Conservation (phyloP, 37 sponge, comb jelly and placozoan genomes). For the Aphrocallistes beatrix region DNA sequence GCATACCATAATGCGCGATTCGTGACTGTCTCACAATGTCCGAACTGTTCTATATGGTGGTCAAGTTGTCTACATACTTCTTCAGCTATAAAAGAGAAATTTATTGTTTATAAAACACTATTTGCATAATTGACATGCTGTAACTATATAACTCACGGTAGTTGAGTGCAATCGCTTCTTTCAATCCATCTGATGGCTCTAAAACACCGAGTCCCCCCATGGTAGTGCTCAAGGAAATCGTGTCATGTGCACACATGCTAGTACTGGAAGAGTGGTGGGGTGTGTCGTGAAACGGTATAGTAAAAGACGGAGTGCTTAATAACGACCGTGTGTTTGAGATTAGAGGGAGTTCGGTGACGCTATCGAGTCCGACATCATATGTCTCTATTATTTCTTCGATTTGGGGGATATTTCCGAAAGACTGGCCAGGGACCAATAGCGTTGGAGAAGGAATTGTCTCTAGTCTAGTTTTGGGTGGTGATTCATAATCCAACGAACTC, state of each 20-base stretch:
- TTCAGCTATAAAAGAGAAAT: neutral
- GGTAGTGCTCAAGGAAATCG: neutral
- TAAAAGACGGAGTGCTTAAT: neutral
- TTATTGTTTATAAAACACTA: neutral
- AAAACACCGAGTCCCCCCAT: neutral
- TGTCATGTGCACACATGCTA: neutral
- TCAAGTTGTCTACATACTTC: neutral
- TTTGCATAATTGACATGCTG: neutral
- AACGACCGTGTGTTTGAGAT: too few relatives aligned
- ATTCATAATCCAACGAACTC: neutral
- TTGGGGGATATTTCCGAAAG: too few relatives aligned
- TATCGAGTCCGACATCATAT: too few relatives aligned
- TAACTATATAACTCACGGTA: neutral
- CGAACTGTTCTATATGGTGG: neutral
- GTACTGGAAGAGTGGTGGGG: neutral
- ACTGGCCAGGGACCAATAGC: too few relatives aligned
- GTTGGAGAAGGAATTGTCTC: neutral
- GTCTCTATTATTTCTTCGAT: too few relatives aligned
- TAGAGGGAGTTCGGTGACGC: too few relatives aligned
- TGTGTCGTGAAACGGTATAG: neutral
- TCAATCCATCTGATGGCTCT: neutral
- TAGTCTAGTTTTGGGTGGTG: neutral
- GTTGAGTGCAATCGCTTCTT: neutral
- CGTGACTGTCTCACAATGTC: neutral
- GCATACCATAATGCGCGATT: neutral